Evolutionary conservation across 2,113 vertebrate genomes (phyloP).

Genomic region (Oenanthe melanoleuca): DNA sequence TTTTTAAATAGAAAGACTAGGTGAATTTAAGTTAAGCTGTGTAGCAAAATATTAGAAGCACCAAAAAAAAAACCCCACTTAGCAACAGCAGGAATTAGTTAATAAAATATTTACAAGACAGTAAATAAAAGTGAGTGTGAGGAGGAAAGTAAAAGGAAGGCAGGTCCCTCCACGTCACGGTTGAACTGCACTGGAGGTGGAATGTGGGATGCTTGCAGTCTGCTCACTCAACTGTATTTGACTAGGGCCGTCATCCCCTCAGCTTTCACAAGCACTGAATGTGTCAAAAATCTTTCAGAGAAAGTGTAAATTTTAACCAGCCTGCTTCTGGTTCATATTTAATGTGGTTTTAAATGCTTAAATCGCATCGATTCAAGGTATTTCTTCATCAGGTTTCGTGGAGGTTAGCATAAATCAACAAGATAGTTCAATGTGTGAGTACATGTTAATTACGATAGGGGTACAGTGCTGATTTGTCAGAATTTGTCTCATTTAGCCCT

Average conservation of each 20-base stretch:
- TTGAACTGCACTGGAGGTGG: slow-evolving; percentile 81
- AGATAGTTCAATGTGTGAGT: slow-evolving; percentile 2
- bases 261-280: slow-evolving; percentile 80
- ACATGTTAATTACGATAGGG: slow-evolving; percentile 57
- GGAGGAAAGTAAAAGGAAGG: slow-evolving; percentile 56
- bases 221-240: slow-evolving; percentile 87
- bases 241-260: slow-evolving; percentile 82
- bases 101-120: slow-evolving; percentile 65
- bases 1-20: slow-evolving; percentile 31
- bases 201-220: slow-evolving; percentile 74
- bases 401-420: slow-evolving; percentile 47
- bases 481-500: slow-evolving; percentile 50
- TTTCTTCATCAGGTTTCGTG: slow-evolving; percentile 20
- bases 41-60: background rate
- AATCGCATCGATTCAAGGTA: slow-evolving; percentile 56
- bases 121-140: slow-evolving; percentile 48
- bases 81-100: slow-evolving; percentile 42
- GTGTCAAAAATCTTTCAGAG: slow-evolving; percentile 82
- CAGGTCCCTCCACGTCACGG: slow-evolving; percentile 78
- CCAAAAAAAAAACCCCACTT: background rate
- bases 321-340: slow-evolving; percentile 77
- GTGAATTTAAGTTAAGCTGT: slow-evolving; percentile 14
- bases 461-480: slow-evolving; percentile 26
- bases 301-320: slow-evolving; percentile 82
- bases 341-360: slow-evolving; percentile 74